phyloP scores from a whole-genome alignment of 2,888 invertebrate genomes.

The Osmoderma eremita region DNA sequence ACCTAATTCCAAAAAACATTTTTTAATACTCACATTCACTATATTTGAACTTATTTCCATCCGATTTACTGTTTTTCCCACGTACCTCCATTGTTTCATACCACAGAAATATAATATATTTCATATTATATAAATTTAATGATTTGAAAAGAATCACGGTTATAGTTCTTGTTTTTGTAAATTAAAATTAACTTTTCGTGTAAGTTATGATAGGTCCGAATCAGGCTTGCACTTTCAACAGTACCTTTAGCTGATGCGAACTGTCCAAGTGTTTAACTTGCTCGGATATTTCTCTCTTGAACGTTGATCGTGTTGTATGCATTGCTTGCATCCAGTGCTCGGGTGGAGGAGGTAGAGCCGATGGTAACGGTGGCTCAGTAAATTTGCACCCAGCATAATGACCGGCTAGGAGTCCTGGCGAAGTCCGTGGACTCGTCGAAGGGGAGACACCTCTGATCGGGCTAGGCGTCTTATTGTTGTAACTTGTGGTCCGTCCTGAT shows the following conservation, averaged over 20 bases:
- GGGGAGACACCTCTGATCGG: constrained; percentile 48
- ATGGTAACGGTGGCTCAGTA: constrained; percentile 77
- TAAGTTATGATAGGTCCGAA: constrained; percentile 45
- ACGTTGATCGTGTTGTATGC: constrained; percentile 67
- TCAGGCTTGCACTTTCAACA: constrained; percentile 64
- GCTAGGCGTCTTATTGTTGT: constrained; percentile 30
- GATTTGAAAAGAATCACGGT: constrained; percentile 21
- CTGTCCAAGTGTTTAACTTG: constrained; percentile 55
- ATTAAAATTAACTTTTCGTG: constrained; percentile 46
- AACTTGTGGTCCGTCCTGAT: constrained; percentile 32
- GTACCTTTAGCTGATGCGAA: constrained; percentile 61
- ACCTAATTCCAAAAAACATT: constrained; percentile 6
- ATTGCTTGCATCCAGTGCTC: constrained; percentile 74
- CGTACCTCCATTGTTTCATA: no score
- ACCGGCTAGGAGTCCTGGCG: constrained; percentile 63
- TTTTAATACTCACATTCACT: constrained; percentile 50
- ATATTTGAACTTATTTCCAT: constrained; percentile 47
- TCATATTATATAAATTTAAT: background rate
- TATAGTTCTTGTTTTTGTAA: constrained; percentile 45
- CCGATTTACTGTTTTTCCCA: constrained; percentile 14
- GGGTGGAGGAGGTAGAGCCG: constrained; percentile 77
- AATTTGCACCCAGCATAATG: constrained; percentile 76
- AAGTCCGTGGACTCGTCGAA: constrained; percentile 54
- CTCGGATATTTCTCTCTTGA: constrained; percentile 26
- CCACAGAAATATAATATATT: no score